These are phyloP conservation scores for Coreius guichenoti DNA, from an alignment of 2,797 vertebrate species.

Conservation along the genomic window DNA sequence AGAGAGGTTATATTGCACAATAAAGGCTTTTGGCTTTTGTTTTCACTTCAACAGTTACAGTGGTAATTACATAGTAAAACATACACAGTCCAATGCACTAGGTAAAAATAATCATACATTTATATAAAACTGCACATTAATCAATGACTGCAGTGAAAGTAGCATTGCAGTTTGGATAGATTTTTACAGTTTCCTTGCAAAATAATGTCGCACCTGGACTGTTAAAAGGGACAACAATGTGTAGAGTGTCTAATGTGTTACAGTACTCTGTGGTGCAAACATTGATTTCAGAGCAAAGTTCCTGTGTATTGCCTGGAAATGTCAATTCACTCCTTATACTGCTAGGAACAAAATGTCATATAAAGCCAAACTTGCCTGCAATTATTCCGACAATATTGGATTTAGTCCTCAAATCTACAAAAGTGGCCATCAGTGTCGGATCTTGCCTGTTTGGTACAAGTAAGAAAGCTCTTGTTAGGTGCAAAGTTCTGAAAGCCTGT, in stretches of 20 bases:
- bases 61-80: constrained; percentile 50
- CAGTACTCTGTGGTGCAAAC: not conserved
- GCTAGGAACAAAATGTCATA: constrained; percentile 46
- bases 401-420: constrained; percentile 40
- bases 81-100: constrained; percentile 12
- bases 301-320: constrained; percentile 56
- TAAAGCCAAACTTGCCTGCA: constrained; percentile 40
- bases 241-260: constrained; percentile 18
- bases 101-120: constrained; percentile 36
- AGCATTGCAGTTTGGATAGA: not conserved
- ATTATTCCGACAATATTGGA: constrained; percentile 52
- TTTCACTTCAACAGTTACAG: constrained; percentile 46
- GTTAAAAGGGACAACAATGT: not conserved
- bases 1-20: constrained; percentile 43
- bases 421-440: not conserved
- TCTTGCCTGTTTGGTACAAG: not conserved
- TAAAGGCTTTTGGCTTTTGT: constrained; percentile 43
- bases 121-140: constrained; percentile 48
- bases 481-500: not conserved
- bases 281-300: constrained; percentile 59
- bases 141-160: not conserved
- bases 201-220: not conserved
- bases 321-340: constrained; percentile 48
- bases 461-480: not conserved
- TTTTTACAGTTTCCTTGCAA: not conserved